phyloP scores from a whole-genome alignment of 2,113 vertebrate species.

The Lasiurus cinereus region DNA sequence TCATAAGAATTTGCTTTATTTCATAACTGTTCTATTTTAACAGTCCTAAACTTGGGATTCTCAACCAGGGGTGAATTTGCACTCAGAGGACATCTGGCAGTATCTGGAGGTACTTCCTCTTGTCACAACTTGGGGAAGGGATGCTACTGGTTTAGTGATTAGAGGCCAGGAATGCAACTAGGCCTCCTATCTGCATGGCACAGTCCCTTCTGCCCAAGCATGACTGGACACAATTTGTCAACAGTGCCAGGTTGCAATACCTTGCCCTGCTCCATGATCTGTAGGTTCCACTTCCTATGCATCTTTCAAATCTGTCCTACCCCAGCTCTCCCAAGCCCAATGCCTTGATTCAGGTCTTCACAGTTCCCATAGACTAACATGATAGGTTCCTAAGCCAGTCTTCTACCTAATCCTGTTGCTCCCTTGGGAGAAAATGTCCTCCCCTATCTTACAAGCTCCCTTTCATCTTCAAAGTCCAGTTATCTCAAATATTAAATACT shows the following conservation, averaged over 20 bases:
- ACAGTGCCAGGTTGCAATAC: fast-evolving
- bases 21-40: neutral
- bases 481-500: neutral
- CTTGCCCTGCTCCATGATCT: neutral
- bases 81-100: neutral
- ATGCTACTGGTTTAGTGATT: neutral
- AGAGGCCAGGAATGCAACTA: neutral
- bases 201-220: neutral
- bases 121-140: neutral
- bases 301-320: neutral
- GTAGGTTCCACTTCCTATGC: neutral
- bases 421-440: neutral
- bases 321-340: neutral
- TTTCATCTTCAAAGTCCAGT: neutral
- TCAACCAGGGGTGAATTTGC: neutral
- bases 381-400: neutral
- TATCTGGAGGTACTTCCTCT: neutral
- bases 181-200: neutral
- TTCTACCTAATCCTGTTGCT: neutral
- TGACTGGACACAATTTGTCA: neutral
- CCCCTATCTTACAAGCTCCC: neutral
- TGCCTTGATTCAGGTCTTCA: neutral
- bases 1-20: neutral
- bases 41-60: neutral
- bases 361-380: neutral